These are phyloP conservation scores for Echinometra lucunter DNA, from an alignment of 53 echinoderm and acorn worm species.

Conservation along the genomic window DNA sequence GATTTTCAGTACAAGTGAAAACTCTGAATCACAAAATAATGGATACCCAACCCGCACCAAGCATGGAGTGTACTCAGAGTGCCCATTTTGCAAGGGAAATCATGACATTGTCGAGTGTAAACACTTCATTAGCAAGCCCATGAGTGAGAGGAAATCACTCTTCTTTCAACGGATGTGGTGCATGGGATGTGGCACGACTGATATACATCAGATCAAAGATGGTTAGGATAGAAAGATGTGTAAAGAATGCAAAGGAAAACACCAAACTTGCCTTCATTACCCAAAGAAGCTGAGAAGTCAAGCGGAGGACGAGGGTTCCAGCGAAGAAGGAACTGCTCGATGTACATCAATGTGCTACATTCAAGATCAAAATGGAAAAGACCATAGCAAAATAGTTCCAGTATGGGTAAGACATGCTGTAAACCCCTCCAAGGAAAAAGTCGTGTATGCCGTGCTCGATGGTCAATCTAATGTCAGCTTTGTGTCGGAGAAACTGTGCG, in stretches of 20 bases:
- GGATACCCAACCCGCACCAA: too few relatives aligned
- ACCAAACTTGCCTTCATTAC: neutral
- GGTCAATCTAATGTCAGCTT: neutral
- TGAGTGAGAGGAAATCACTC: too few relatives aligned
- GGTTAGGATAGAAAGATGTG: neutral
- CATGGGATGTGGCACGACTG: too few relatives aligned
- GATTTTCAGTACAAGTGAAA: too few relatives aligned
- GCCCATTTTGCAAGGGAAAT: too few relatives aligned
- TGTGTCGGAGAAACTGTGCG: neutral
- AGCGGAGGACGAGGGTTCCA: too few relatives aligned
- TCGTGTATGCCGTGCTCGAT: neutral
- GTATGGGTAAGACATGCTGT: conserved; percentile 5
- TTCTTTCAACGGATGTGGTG: too few relatives aligned
- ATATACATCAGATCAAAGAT: too few relatives aligned
- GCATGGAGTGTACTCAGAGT: too few relatives aligned
- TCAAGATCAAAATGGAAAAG: neutral
- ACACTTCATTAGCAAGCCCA: too few relatives aligned
- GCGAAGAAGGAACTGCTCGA: neutral
- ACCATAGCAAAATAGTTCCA: conserved; percentile 38
- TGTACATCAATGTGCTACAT: neutral
- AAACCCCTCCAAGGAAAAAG: neutral
- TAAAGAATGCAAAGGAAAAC: neutral
- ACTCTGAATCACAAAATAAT: too few relatives aligned
- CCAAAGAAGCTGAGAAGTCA: neutral
- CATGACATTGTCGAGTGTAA: too few relatives aligned